Base-by-base conservation (phyloP, 2,797 vertebrate genomes). In the Ptychobarbus kaznakovi region DNA sequence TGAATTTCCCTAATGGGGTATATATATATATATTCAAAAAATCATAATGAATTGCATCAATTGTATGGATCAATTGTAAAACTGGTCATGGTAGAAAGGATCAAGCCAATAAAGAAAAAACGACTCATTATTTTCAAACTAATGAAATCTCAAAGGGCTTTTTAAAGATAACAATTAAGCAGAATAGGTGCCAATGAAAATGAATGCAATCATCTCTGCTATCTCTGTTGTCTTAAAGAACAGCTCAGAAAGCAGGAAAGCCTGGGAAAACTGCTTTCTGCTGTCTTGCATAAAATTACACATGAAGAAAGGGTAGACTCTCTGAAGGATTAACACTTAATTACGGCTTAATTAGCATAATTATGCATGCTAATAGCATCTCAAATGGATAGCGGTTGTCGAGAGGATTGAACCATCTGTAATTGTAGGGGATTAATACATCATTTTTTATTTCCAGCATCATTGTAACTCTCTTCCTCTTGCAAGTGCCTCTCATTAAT, bases 281-380 rank as follows among this genome's bases (percentile, higher is more conserved):
- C 96, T 93, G 95, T 97, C 95, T 96, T 95, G 95, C 96, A 96
- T 96, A 96, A 98, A 98, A 97, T 97, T 97, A 96, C 95, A 96
- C 95, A 96, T 95, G 96, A 97, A 98, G 96, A 95, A 98, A 97
- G 96, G 93, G 94, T 53, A 92, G 91, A 92, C 92, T 96, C 97
- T 98, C 97, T 94, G 93, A 97, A 98, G 97, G 98, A 98, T 98
- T 97, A 97, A 96, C 96, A 96, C 96, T 98, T 99, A 99, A 99
- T 99, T 99, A 98, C 96, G 97, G 96, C 96, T 97, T 99, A 98
- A 99, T 99, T 99, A 98, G 97, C 98, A 99, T 99, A 99, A 99
- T 99, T 99, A 99, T 99, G 97, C 97, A 97, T 97, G 97, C 97
- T 99, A 99, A 99, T 98, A 97, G 96, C 96, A 98, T 98, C 97